Conservation (phyloP, 2,888 invertebrate genomes). For the Erebia ligea region DNA sequence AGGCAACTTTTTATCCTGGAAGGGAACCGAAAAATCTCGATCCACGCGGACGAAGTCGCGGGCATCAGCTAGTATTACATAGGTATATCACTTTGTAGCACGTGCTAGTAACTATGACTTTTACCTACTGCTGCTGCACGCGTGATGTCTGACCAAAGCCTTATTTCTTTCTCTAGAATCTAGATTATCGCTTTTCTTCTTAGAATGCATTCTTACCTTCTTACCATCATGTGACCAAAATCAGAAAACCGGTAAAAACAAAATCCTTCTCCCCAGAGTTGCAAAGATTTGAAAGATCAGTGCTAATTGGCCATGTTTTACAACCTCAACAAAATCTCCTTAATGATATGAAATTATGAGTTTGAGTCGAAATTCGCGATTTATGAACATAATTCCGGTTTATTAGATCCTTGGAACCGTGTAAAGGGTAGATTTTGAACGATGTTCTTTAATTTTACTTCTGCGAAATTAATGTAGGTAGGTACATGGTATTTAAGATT, state of each 20-base stretch:
- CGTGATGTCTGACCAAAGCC: no score
- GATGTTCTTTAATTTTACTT: slow-evolving; percentile 22
- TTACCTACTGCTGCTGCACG: no score
- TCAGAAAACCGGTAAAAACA: slow-evolving; percentile 1
- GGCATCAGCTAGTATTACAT: no score
- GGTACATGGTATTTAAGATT: no score
- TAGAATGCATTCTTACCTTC: not conserved
- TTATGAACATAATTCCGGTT: slow-evolving; percentile 57
- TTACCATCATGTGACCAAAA: not conserved
- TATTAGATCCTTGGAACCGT: slow-evolving; percentile 40
- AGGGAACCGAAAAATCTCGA: no score
- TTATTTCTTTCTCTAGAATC: no score
- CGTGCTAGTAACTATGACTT: no score
- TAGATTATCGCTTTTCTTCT: not conserved
- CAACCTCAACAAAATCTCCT: slow-evolving; percentile 51
- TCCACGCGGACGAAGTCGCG: no score
- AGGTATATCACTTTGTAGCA: no score
- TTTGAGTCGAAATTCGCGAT: slow-evolving; percentile 50
- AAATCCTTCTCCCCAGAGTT: slow-evolving; percentile 14
- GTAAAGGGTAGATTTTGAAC: slow-evolving; percentile 36
- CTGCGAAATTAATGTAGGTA: not conserved
- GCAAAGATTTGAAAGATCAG: slow-evolving; percentile 39
- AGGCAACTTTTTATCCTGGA: no score
- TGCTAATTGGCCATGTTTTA: slow-evolving; percentile 44
- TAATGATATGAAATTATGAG: slow-evolving; percentile 58